phyloP scores from a whole-genome alignment of 2,888 invertebrate genomes.

The Cephalotes varians region DNA sequence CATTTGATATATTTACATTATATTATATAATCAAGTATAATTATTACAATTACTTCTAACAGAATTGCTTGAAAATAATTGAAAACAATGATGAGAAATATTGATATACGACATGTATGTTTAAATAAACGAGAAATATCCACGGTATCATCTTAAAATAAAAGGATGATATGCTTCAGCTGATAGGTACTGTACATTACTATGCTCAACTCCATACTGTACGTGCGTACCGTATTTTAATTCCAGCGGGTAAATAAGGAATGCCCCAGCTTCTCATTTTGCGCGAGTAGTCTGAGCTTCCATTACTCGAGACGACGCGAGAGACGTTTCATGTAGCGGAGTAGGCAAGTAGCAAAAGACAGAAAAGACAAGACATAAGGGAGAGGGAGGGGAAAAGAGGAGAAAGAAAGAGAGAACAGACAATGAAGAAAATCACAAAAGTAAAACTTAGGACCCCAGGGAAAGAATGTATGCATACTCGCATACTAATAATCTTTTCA shows the following conservation, averaged over 20 bases:
- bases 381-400: too few relatives aligned
- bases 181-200: conserved; percentile 26
- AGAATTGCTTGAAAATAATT: conserved; percentile 10
- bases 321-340: conserved; percentile 30
- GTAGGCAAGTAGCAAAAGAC: conserved; percentile 19
- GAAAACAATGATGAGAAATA: background rate
- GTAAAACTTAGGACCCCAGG: conserved; percentile 12
- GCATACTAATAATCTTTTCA: conserved; percentile 60
- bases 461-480: conserved; percentile 34
- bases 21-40: background rate
- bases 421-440: background rate
- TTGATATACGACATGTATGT: background rate
- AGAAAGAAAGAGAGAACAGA: too few relatives aligned
- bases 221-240: conserved; percentile 42
- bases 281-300: conserved; percentile 38
- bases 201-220: background rate
- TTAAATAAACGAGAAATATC: background rate
- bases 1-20: background rate
- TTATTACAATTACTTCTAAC: background rate
- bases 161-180: background rate
- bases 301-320: conserved; percentile 55
- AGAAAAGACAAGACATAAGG: background rate
- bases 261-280: conserved; percentile 48
- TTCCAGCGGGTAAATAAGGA: conserved; percentile 54
- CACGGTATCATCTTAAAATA: conserved; percentile 3